Percentiles rank a stretch among this genome's conserved stretches.
phyloP scores from a whole-genome alignment of 1,140 invertebrate species.

The Penaeus vannamei region DNA sequence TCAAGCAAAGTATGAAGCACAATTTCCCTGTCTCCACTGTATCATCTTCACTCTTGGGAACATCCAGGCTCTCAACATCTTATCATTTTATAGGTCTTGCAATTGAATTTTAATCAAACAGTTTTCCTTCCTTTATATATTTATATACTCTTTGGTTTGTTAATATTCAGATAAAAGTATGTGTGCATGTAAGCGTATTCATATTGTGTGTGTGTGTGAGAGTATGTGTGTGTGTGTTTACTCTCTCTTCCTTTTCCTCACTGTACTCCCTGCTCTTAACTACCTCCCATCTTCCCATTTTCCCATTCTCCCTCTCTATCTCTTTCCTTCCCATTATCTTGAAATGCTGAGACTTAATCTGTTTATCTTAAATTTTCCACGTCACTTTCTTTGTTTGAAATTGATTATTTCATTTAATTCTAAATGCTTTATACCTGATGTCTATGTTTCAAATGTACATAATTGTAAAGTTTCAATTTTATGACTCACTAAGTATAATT shows the following conservation, averaged over 20 bases:
- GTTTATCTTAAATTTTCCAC: neutral
- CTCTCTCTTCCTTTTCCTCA: too few species aligned
- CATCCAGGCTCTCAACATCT: conserved; percentile 42
- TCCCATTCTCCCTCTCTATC: too few species aligned
- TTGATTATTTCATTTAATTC: neutral
- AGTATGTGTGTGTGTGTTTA: too few species aligned
- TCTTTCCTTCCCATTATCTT: neutral
- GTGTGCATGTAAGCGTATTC: neutral
- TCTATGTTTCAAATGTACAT: neutral
- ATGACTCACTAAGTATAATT: neutral
- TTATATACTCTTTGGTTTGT: conserved; percentile 9
- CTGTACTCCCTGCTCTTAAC: too few species aligned
- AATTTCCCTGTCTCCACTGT: conserved; percentile 61
- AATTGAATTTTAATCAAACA: too few species aligned
- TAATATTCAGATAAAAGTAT: neutral
- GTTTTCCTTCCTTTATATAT: neutral
- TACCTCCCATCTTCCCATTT: too few species aligned
- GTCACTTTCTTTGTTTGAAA: neutral
- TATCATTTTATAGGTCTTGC: too few species aligned
- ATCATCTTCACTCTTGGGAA: conserved; percentile 62
- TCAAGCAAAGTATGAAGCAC: conserved; percentile 64
- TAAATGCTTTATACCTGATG: too few species aligned
- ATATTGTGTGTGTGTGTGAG: conserved; percentile 12
- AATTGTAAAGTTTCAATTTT: neutral
- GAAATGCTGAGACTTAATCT: neutral